phyloP scores from a whole-genome alignment of 2,888 invertebrate species.

The Morpho helenor region DNA sequence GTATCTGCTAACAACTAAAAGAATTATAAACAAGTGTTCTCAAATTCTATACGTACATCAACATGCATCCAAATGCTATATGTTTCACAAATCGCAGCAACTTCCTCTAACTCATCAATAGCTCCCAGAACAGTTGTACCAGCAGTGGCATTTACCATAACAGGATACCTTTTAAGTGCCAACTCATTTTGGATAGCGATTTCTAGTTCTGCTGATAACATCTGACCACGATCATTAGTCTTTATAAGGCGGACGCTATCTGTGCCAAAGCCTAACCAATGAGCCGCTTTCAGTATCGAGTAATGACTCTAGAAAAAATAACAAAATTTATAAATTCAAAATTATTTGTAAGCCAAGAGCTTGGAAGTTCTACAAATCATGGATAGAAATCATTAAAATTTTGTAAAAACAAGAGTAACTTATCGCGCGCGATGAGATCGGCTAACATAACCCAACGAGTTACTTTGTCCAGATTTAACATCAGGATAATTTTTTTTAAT shows the following conservation, averaged over 20 bases:
- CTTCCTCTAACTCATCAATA: conserved; percentile 84
- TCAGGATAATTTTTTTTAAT: too few relatives aligned
- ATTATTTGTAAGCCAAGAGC: background rate
- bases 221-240: conserved; percentile 83
- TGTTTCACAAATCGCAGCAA: conserved; percentile 84
- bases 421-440: too few relatives aligned
- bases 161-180: conserved; percentile 74
- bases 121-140: conserved; percentile 92
- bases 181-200: conserved; percentile 71
- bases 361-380: too few relatives aligned
- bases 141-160: conserved; percentile 86
- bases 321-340: background rate
- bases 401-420: too few relatives aligned
- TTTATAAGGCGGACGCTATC: conserved; percentile 83
- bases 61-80: conserved; percentile 89
- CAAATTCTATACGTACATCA: conserved; percentile 78
- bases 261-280: conserved; percentile 91
- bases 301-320: conserved; percentile 83
- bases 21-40: too few relatives aligned
- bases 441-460: too few relatives aligned
- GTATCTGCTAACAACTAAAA: background rate
- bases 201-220: conserved; percentile 81
- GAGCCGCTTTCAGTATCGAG: conserved; percentile 88
- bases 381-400: too few relatives aligned
- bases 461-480: too few relatives aligned